These are phyloP conservation scores for Anolis sagrei DNA, from an alignment of 2,113 vertebrate species.

Conservation along the genomic window DNA sequence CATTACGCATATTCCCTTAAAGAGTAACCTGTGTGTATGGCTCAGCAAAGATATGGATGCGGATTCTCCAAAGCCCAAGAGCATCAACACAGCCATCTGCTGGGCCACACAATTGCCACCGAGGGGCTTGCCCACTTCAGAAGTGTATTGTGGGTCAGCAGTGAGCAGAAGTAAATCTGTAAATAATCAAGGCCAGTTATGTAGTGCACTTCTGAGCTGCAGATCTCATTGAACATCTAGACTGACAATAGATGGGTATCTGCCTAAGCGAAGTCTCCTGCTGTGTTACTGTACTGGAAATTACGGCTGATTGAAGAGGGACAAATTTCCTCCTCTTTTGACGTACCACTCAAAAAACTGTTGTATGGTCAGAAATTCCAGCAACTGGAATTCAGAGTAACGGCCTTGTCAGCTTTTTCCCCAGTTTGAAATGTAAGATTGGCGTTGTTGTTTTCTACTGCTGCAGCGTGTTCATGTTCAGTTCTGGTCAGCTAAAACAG, in stretches of 20 bases:
- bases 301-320: conserved; percentile 30
- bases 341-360: conserved; percentile 11
- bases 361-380: neutral
- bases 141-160: conserved; percentile 7
- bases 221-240: neutral
- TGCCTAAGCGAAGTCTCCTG: conserved; percentile 9
- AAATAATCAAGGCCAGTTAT: conserved; percentile 3
- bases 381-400: conserved; percentile 7
- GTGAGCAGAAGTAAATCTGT: neutral
- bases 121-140: neutral
- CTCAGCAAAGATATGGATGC: neutral
- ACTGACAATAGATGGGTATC: conserved; percentile 25
- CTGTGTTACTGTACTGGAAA: conserved; percentile 26
- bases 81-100: neutral
- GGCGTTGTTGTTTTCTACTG: neutral
- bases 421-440: neutral
- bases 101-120: neutral
- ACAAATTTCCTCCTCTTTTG: conserved; percentile 6
- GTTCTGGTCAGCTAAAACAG: neutral
- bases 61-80: neutral
- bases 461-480: neutral
- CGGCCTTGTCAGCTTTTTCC: neutral
- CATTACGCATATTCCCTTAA: neutral
- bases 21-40: neutral
- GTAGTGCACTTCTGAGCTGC: conserved; percentile 1